Percentiles rank a stretch among this genome's conserved stretches.
Evolutionary conservation across 2,797 vertebrate species (phyloP).

Genomic region (Gymnopithys bicolor): DNA sequence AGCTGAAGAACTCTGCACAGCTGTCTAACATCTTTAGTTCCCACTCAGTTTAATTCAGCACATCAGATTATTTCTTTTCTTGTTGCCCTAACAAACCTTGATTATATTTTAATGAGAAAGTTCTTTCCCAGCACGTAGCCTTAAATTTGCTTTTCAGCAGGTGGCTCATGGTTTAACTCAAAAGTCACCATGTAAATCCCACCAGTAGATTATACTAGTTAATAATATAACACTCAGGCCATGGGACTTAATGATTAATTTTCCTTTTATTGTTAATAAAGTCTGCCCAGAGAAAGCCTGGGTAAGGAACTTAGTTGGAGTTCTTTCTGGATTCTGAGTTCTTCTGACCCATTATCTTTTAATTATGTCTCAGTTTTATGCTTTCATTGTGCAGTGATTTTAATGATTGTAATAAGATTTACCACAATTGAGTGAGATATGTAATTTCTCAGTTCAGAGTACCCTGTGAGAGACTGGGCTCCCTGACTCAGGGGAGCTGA

Average conservation of each 20-base stretch:
- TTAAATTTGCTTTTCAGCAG: slow-evolving; percentile 51
- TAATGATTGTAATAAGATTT: slow-evolving; percentile 56
- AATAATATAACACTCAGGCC: background rate
- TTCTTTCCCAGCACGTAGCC: background rate
- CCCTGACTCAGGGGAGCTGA: background rate
- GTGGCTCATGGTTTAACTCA: slow-evolving; percentile 12
- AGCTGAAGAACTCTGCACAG: background rate
- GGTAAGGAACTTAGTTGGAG: background rate
- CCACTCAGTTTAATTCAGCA: background rate
- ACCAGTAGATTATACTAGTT: background rate
- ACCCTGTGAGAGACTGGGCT: background rate
- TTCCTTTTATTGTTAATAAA: slow-evolving; percentile 47
- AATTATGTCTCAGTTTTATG: slow-evolving; percentile 39
- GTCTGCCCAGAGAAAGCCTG: background rate
- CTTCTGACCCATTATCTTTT: slow-evolving; percentile 38
- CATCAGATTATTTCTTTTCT: background rate
- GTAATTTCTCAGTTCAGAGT: slow-evolving; percentile 26
- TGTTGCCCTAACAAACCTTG: slow-evolving; percentile 23
- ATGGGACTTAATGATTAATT: slow-evolving; percentile 26
- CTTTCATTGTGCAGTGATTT: slow-evolving; percentile 4
- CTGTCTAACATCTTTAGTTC: background rate
- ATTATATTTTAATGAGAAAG: slow-evolving; percentile 50
- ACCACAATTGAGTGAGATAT: background rate
- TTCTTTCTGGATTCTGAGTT: slow-evolving; percentile 4
- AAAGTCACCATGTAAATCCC: slow-evolving; percentile 16